phyloP scores from a whole-genome alignment of 1,140 invertebrate genomes.

The Scaptomyza graminum region DNA sequence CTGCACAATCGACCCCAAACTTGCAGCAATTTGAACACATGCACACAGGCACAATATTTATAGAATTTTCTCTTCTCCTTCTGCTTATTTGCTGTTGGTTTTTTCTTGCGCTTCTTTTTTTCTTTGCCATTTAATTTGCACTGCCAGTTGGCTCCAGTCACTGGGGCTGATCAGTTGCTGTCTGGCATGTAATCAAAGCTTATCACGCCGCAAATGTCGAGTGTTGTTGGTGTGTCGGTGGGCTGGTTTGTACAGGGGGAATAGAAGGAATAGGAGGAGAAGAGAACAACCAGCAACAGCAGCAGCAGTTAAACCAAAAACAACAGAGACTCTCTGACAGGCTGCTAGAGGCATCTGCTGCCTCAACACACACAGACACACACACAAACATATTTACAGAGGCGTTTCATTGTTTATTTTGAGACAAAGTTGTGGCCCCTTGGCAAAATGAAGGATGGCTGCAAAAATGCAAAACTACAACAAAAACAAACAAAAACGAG shows the following conservation, averaged over 20 bases:
- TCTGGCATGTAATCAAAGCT: slow-evolving; percentile 53
- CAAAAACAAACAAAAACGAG: neutral
- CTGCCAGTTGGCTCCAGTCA: slow-evolving; percentile 7
- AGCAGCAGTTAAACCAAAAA: too few relatives aligned
- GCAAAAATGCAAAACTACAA: slow-evolving; percentile 1
- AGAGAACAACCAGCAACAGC: neutral
- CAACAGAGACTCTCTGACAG: too few relatives aligned
- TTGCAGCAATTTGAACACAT: slow-evolving; percentile 6
- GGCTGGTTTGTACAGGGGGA: too few relatives aligned
- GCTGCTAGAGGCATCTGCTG: too few relatives aligned
- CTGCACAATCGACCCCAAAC: neutral
- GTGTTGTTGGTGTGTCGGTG: neutral
- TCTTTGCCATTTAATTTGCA: slow-evolving; percentile 21
- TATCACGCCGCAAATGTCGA: slow-evolving; percentile 40
- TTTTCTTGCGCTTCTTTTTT: neutral
- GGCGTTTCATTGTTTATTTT: slow-evolving; percentile 50
- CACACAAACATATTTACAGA: slow-evolving; percentile 17
- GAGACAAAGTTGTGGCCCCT: slow-evolving; percentile 35
- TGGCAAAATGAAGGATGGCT: slow-evolving; percentile 28
- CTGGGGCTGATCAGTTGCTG: slow-evolving; percentile 21
- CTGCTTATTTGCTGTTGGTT: neutral
- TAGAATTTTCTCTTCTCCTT: slow-evolving; percentile 35
- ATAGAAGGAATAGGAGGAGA: too few relatives aligned
- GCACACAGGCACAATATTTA: slow-evolving; percentile 30
- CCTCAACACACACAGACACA: slow-evolving; percentile 1